Conservation (phyloP, 2,888 invertebrate species). For the Steinernema hermaphroditum region DNA sequence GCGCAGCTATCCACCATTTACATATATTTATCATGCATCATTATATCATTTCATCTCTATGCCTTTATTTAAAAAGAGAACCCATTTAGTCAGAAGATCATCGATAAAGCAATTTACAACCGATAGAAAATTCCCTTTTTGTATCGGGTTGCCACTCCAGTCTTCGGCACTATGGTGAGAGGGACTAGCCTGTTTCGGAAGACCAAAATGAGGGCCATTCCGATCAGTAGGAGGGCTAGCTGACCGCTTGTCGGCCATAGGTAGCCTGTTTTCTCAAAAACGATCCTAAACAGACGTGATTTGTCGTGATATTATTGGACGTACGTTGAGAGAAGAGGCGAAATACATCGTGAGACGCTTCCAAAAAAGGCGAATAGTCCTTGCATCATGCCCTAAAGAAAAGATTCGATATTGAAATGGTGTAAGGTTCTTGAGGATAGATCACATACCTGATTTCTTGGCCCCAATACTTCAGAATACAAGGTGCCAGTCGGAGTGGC, state of each 20-base stretch:
- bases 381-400: slow-evolving; percentile 50
- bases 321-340: slow-evolving; percentile 48
- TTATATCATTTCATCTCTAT: too few relatives aligned
- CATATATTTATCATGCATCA: too few relatives aligned
- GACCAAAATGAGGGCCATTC: slow-evolving; percentile 37
- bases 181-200: slow-evolving; percentile 47
- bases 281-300: slow-evolving; percentile 36
- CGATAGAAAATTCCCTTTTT: slow-evolving; percentile 47
- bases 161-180: slow-evolving; percentile 40
- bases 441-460: slow-evolving; percentile 42
- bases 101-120: slow-evolving; percentile 34
- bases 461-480: slow-evolving; percentile 48
- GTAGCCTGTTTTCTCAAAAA: slow-evolving; percentile 51
- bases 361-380: slow-evolving; percentile 49
- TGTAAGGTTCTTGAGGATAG: not conserved
- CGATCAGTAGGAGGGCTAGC: slow-evolving; percentile 40
- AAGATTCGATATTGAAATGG: too few relatives aligned
- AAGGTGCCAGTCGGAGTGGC: slow-evolving; percentile 47
- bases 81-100: not conserved
- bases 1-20: too few relatives aligned
- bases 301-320: not conserved
- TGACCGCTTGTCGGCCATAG: slow-evolving; percentile 43
- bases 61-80: too few relatives aligned
- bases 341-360: slow-evolving; percentile 46
- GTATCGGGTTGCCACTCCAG: slow-evolving; percentile 42